Conservation (phyloP, 2,797 vertebrate genomes). For the Pagetopsis macropterus region DNA sequence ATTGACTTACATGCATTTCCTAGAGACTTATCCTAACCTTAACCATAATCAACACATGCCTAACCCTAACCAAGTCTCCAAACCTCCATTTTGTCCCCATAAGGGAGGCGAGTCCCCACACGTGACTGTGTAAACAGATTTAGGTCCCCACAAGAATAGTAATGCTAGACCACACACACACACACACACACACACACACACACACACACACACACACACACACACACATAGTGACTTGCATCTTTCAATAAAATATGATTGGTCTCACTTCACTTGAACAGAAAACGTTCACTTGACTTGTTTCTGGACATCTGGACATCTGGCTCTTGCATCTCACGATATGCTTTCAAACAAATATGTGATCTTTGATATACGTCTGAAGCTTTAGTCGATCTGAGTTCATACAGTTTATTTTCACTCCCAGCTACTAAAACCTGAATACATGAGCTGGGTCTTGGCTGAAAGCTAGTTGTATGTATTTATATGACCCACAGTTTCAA, state of each 20-base stretch:
- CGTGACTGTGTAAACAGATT: no score
- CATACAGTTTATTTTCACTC: neutral
- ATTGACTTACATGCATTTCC: no score
- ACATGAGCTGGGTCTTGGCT: neutral
- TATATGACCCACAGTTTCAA: neutral
- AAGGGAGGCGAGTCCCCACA: no score
- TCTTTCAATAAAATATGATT: no score
- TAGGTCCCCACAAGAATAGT: no score
- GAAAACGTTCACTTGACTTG: neutral
- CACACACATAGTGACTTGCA: neutral
- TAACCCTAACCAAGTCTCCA: no score
- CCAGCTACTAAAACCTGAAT: slow-evolving; percentile 7
- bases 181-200: no score
- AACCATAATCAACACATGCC: no score
- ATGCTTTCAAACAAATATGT: slow-evolving; percentile 2
- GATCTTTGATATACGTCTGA: slow-evolving; percentile 7
- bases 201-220: no score
- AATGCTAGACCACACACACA: no score
- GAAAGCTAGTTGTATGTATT: neutral
- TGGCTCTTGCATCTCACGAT: neutral
- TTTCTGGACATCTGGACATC: neutral
- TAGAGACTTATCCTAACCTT: no score
- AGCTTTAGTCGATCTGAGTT: neutral
- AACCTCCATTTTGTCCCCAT: no score
- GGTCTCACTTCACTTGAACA: neutral